Base-by-base conservation (phyloP, 2,113 vertebrate species). In the Cisticola juncidis region DNA sequence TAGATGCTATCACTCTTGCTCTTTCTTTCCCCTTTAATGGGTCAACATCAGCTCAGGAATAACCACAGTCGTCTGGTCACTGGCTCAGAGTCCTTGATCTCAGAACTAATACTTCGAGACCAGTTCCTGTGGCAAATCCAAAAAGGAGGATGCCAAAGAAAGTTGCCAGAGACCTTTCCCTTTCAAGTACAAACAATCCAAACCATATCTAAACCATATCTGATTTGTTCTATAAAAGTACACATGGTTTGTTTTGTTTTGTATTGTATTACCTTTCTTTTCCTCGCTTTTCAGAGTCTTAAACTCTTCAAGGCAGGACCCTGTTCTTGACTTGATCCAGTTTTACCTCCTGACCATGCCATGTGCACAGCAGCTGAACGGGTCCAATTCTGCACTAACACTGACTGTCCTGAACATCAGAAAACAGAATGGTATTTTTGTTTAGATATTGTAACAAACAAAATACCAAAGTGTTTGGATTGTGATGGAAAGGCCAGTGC, bases 41-140 rank as follows among this genome's bases (percentile, higher is more conserved):
- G 64, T 85, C 78, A 69, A 3, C 11, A 26, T 26, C 33, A 86
- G 33, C 48, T 88, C 54, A 86, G 23, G 1, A 23, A 45, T 50
- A 23, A 80, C 31, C 50, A 69, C 15, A 65, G 24, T 22, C 0
- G 1, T 40, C 26, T 29, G 33, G n/a, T 53, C 1, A 0, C 31
- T 72, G 81, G 42, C 58, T 79, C 45, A 56, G 9, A 68, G 40
- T 36, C 47, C 77, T 73, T 74, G 35, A 42, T 78, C 44, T 91
- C 70, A 65, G n/a, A 88, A 40, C 13, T 53, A 65, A 38, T 38
- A 48, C 40, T 73, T 90, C 45, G 81, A 91, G 61, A 42, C 9
- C 35, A 85, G 29, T 16, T 79, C 72, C 66, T 61, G 40, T 64
- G 48, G 61, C 45, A 93, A 90, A 88, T 57, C 51, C 19, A 62